Evolutionary conservation across 2,797 vertebrate genomes (phyloP), one percentile per base, ranked within the genome.

Genomic region (Zalophus californianus): DNA sequence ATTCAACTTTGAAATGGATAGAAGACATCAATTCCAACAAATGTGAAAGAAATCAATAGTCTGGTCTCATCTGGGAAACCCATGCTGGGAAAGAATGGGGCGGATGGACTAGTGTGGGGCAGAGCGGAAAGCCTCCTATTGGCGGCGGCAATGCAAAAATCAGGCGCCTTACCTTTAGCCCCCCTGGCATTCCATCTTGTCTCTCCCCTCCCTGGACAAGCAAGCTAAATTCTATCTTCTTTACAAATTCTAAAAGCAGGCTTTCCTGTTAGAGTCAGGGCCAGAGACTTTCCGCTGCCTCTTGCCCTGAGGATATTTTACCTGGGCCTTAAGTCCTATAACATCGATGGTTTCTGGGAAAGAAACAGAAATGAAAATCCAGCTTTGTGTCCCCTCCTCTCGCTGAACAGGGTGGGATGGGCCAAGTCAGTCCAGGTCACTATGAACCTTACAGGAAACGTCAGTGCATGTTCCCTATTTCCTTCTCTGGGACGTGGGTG

Each of bases 181-280:
- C 44, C 23, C 58, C 52, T 23, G 62, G 20, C 56, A 15, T 41
- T 48, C 52, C 9, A 27, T 35, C 41, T 77, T 38, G 3, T 96
- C 66, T 85, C 66, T 80, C 27, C 84, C 29, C 12, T 70, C n/a
- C 73, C 66, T 50, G 48, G 35, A 70, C 89, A 90, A 78, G 84
- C 73, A 58, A 89, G 89, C 68, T 91, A 48, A 50, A 64, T 86
- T 79, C 73, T 12, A 89, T 86, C 80, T 68, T 16, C 29, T 68
- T 91, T 60, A 86, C 68, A 86, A 75, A 87, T 75, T 56, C 60
- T 77, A 90, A 96, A 94, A 64, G 79, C 95, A 94, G 66, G 72
- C 38, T 89, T 77, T 73, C 35, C 72, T 86, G 72, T 77, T 85
- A 89, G 68, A 90, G 38, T 77, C 86, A 41, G 52, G 29, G 62